Conservation (phyloP, 2,797 vertebrate genomes). For the Columba guinea region DNA sequence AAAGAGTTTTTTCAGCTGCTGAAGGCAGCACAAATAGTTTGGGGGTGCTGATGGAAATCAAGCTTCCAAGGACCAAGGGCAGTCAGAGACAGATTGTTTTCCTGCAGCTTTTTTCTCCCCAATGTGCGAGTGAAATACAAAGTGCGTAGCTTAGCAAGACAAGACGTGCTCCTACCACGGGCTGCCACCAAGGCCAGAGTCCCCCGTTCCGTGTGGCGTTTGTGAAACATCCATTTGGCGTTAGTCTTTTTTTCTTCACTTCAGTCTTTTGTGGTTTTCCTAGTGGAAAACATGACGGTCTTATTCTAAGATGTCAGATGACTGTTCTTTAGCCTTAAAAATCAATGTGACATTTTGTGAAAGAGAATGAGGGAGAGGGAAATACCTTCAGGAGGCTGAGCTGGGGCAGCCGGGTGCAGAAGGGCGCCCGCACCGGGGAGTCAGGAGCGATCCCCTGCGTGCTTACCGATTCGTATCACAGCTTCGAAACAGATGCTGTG, state of each 20-base stretch:
- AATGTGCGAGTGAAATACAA: not conserved
- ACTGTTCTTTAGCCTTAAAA: conserved; percentile 29
- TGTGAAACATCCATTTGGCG: not conserved
- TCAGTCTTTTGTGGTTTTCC: conserved; percentile 2
- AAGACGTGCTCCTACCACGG: not conserved
- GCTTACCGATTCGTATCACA: not conserved
- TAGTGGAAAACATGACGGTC: not conserved
- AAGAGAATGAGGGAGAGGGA: not conserved
- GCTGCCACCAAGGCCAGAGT: not conserved
- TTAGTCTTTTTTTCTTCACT: not conserved
- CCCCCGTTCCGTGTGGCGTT: not conserved
- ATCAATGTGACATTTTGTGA: conserved; percentile 25
- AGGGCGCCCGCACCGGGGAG: not conserved
- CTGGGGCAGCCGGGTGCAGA: not conserved
- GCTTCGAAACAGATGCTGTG: not conserved
- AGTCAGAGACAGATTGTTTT: conserved; percentile 5
- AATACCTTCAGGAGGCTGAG: not conserved
- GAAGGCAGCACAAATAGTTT: not conserved
- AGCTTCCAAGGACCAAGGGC: not conserved
- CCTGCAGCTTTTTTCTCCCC: not conserved
- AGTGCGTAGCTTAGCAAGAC: not conserved
- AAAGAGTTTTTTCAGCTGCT: not conserved
- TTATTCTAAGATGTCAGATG: not conserved
- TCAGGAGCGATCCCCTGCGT: not conserved
- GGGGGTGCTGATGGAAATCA: not conserved